These are phyloP conservation scores for Typhlichthys subterraneus DNA, from an alignment of 2,797 vertebrate genomes.

Conservation along the genomic window DNA sequence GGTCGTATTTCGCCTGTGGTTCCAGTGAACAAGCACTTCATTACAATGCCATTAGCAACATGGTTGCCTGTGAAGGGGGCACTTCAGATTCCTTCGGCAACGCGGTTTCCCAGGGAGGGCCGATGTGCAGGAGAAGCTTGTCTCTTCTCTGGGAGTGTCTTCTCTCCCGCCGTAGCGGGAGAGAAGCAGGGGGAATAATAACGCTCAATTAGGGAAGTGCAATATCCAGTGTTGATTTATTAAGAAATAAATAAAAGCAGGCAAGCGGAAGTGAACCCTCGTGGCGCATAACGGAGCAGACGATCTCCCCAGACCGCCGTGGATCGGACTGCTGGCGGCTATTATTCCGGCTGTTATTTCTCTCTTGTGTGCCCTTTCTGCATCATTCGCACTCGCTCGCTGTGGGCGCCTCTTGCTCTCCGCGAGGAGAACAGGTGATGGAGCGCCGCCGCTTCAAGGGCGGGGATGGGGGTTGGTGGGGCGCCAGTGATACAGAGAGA, in stretches of 20 bases:
- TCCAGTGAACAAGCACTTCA: background rate
- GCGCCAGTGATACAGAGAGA: slow-evolving; percentile 60
- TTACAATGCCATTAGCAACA: slow-evolving; percentile 15
- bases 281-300: slow-evolving; percentile 75
- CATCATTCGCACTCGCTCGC: slow-evolving; percentile 45
- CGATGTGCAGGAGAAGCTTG: slow-evolving; percentile 25
- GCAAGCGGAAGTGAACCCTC: slow-evolving; percentile 74
- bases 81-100: slow-evolving; percentile 8
- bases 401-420: background rate
- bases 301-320: slow-evolving; percentile 80
- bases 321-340: slow-evolving; percentile 79
- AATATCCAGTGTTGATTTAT: slow-evolving; percentile 69
- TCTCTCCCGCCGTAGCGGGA: no score
- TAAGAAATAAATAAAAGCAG: slow-evolving; percentile 44
- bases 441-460: slow-evolving; percentile 61
- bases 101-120: slow-evolving; percentile 26
- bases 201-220: slow-evolving; percentile 67
- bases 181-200: slow-evolving; percentile 33
- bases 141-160: slow-evolving; percentile 2
- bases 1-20: background rate
- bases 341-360: slow-evolving; percentile 3
- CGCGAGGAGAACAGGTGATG: slow-evolving; percentile 28
- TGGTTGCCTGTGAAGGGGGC: slow-evolving; percentile 2
- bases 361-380: slow-evolving; percentile 59
- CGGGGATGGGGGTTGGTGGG: background rate